Percentiles rank a stretch among this genome's conserved stretches.
Evolutionary conservation across 2,888 invertebrate species (phyloP).

Genomic region (Ypsolopha sequella): DNA sequence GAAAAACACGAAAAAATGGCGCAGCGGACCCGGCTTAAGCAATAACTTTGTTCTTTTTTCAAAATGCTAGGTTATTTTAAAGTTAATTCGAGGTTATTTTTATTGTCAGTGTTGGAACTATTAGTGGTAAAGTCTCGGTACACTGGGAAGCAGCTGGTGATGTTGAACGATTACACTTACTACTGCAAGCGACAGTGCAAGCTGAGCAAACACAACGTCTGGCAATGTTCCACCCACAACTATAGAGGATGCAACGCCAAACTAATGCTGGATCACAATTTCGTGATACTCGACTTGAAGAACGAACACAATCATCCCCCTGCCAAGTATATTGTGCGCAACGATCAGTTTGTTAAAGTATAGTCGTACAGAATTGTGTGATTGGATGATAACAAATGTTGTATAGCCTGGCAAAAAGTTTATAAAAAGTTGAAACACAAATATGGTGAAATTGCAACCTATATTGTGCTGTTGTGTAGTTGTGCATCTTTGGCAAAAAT

Average conservation of each 20-base stretch:
- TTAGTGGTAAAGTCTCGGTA: slow-evolving; percentile 46
- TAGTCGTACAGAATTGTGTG: no score
- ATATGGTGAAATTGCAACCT: no score
- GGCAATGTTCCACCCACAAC: slow-evolving; percentile 58
- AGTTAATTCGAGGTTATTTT: no score
- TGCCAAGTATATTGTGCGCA: slow-evolving; percentile 38
- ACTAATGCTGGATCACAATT: slow-evolving; percentile 39
- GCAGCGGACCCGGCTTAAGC: no score
- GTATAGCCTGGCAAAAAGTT: no score
- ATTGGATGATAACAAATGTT: no score
- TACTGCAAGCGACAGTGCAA: slow-evolving; percentile 51
- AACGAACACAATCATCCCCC: slow-evolving; percentile 19
- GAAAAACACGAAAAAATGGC: no score
- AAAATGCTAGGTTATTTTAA: no score
- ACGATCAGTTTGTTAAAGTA: slow-evolving; percentile 34
- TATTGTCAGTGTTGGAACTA: slow-evolving; percentile 9
- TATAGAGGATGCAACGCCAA: slow-evolving; percentile 51
- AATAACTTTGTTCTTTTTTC: no score
- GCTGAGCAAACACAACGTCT: slow-evolving; percentile 37
- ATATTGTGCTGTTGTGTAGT: no score
- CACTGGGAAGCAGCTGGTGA: slow-evolving; percentile 42
- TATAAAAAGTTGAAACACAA: no score
- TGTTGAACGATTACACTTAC: slow-evolving; percentile 50
- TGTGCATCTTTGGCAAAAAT: no score
- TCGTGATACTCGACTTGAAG: slow-evolving; percentile 18